Percentiles rank a stretch among this genome's conserved stretches.
Conservation (phyloP, 2,113 vertebrate species). For the Sinocyclocheilus rhinocerous region DNA sequence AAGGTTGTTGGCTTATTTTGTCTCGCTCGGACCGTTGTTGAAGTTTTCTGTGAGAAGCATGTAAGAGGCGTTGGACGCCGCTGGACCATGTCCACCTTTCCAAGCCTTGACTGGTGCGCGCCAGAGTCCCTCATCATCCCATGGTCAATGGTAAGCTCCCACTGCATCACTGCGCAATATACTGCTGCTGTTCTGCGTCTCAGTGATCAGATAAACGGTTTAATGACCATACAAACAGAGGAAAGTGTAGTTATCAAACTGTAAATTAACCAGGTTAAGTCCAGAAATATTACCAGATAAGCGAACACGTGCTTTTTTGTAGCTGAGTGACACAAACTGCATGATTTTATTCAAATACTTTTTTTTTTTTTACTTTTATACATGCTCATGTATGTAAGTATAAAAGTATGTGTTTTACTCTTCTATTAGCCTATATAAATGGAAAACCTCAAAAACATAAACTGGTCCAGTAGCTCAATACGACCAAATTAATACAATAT, state of each 20-base stretch:
- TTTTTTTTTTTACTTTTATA: too few species aligned
- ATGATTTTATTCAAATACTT: too few species aligned
- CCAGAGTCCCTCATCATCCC: constrained; percentile 59
- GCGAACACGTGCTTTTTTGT: background rate
- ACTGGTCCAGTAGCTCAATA: too few species aligned
- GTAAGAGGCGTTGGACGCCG: constrained; percentile 34
- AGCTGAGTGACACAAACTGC: too few species aligned
- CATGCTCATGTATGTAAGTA: too few species aligned
- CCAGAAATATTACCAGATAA: background rate
- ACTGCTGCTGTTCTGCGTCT: background rate
- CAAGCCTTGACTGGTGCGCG: constrained; percentile 24
- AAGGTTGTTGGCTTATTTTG: background rate
- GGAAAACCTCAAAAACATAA: background rate
- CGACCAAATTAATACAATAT: background rate
- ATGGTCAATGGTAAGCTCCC: constrained; percentile 76
- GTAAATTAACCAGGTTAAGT: background rate
- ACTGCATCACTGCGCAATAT: background rate
- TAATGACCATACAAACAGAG: background rate
- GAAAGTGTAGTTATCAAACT: background rate
- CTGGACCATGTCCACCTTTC: constrained; percentile 27
- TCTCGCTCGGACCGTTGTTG: background rate
- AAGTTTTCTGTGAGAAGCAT: constrained; percentile 25
- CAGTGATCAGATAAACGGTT: too few species aligned
- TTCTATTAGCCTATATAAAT: background rate
- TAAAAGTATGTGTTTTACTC: background rate